phyloP scores from a whole-genome alignment of 2,113 vertebrate genomes.

The Elephantulus edwardii region DNA sequence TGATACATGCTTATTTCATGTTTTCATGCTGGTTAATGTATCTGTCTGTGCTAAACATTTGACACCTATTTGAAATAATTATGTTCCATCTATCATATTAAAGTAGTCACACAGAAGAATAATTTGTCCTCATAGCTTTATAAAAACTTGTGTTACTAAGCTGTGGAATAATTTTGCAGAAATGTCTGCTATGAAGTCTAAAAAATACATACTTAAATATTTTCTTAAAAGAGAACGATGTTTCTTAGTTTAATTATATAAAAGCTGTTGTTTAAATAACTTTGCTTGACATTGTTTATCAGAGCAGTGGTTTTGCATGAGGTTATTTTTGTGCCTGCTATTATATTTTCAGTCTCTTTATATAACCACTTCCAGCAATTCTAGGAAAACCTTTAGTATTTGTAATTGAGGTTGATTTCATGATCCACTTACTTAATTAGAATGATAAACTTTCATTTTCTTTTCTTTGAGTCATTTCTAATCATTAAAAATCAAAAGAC shows the following conservation, averaged over 20 bases:
- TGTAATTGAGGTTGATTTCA: constrained; percentile 45
- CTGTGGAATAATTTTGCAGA: neutral
- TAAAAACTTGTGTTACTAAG: neutral
- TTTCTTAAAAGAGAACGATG: constrained; percentile 22
- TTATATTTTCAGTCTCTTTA: constrained; percentile 7
- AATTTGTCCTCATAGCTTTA: neutral
- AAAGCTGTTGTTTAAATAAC: constrained; percentile 34
- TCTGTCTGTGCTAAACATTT: neutral
- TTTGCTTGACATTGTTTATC: neutral
- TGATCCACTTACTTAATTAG: constrained; percentile 23
- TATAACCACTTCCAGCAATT: constrained; percentile 39
- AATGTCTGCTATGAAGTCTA: constrained; percentile 5
- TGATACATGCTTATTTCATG: neutral
- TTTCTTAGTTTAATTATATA: constrained; percentile 36
- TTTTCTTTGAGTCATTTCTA: neutral
- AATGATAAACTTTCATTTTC: neutral
- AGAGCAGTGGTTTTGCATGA: neutral
- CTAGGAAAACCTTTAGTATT: constrained; percentile 29
- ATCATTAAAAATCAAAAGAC: constrained; percentile 1
- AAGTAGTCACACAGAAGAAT: neutral
- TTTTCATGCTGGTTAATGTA: neutral
- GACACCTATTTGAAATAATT: neutral
- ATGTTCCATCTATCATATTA: neutral
- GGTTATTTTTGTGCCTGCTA: neutral
- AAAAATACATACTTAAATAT: constrained; percentile 33